Conservation (phyloP, 2,888 invertebrate genomes). For the Hirtodrosophila trivittata region DNA sequence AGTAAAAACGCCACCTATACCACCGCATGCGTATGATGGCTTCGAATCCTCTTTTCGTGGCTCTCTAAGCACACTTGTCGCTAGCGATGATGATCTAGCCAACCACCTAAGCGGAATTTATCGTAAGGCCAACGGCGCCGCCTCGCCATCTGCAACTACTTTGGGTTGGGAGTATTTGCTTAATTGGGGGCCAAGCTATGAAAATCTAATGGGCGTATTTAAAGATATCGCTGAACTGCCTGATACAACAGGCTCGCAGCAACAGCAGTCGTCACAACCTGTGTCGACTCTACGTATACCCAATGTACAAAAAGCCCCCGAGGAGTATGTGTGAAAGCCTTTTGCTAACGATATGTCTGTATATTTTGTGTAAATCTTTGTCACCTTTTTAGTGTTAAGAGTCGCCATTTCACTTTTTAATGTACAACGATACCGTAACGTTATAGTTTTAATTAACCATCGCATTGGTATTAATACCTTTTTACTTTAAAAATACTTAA, state of each 20-base stretch:
- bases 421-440: constrained; percentile 59
- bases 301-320: constrained; percentile 93
- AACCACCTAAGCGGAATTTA: constrained; percentile 92
- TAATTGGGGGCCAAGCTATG: constrained; percentile 98
- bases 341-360: constrained; percentile 24
- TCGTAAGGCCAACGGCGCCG: constrained; percentile 89
- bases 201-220: constrained; percentile 97
- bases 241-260: constrained; percentile 90
- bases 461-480: constrained; percentile 43
- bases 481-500: constrained; percentile 40
- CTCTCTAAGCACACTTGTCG: constrained; percentile 95
- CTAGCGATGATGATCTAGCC: constrained; percentile 95
- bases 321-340: constrained; percentile 90
- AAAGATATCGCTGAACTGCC: constrained; percentile 98
- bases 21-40: constrained; percentile 93
- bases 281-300: constrained; percentile 88
- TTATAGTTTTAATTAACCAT: constrained; percentile 22
- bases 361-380: constrained; percentile 50
- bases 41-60: constrained; percentile 97
- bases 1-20: constrained; percentile 87
- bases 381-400: constrained; percentile 49
- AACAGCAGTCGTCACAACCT: constrained; percentile 86
- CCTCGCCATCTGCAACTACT: constrained; percentile 90
- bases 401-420: constrained; percentile 68
- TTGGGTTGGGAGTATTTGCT: constrained; percentile 97